phyloP scores from a whole-genome alignment of 2,888 invertebrate species.

The Drosophila austrosaltans region DNA sequence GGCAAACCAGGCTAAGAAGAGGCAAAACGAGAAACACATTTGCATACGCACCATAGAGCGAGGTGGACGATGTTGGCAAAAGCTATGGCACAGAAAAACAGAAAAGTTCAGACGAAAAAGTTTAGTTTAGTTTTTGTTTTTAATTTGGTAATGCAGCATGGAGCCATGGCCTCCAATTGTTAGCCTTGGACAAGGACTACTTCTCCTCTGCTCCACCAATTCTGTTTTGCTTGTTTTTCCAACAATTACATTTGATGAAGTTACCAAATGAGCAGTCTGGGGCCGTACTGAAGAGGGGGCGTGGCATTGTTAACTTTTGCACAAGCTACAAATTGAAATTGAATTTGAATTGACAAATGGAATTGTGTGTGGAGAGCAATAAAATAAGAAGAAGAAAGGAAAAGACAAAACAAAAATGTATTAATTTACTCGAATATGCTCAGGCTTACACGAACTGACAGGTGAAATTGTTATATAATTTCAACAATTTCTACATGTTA shows the following conservation, averaged over 20 bases:
- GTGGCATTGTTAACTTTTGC: constrained; percentile 52
- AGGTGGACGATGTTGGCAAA: constrained; percentile 24
- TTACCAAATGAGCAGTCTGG: constrained; percentile 55
- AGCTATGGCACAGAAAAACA: constrained; percentile 19
- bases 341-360: constrained; percentile 50
- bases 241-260: constrained; percentile 69
- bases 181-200: constrained; percentile 59
- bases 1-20: constrained; percentile 49
- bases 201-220: background rate
- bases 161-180: constrained; percentile 58
- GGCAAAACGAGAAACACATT: constrained; percentile 62
- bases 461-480: background rate
- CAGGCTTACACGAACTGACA: background rate
- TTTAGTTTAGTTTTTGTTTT: constrained; percentile 66
- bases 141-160: constrained; percentile 72
- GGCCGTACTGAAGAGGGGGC: constrained; percentile 34
- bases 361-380: constrained; percentile 34
- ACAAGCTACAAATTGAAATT: constrained; percentile 43
- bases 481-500: background rate
- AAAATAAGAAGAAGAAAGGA: background rate
- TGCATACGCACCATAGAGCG: constrained; percentile 69
- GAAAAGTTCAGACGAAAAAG: constrained; percentile 41
- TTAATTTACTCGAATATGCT: constrained; percentile 3
- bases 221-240: constrained; percentile 30
- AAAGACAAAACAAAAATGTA: background rate